A percentile compares a stretch with the other conserved stretches of the same genome.
phyloP scores from a whole-genome alignment of 2,797 vertebrate genomes.

The Streptopelia turtur region DNA sequence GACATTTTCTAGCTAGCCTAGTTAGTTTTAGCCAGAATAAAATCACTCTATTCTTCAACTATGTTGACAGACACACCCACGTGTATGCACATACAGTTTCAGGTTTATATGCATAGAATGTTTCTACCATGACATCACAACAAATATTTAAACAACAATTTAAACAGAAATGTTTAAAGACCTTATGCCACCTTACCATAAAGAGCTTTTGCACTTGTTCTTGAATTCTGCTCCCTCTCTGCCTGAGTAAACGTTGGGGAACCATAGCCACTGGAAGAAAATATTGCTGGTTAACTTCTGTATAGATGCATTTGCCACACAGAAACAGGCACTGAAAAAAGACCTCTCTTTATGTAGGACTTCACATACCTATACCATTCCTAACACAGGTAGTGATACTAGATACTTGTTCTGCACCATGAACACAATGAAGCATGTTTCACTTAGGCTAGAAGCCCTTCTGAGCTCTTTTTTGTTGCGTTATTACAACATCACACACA shows the following conservation, averaged over 20 bases:
- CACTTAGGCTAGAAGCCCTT: background rate
- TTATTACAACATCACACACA: background rate
- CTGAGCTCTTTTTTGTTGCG: background rate
- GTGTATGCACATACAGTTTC: background rate
- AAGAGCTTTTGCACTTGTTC: constrained; percentile 80
- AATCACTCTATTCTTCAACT: background rate
- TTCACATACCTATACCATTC: background rate
- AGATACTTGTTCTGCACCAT: background rate
- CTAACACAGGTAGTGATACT: background rate
- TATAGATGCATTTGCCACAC: background rate
- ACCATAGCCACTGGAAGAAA: constrained; percentile 79
- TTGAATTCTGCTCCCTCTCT: constrained; percentile 76
- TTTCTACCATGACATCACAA: background rate
- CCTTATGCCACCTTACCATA: constrained; percentile 73
- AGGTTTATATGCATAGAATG: background rate
- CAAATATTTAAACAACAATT: background rate
- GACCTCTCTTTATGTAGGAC: fast-evolving
- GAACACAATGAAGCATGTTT: background rate
- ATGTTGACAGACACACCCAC: background rate
- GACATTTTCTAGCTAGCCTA: background rate
- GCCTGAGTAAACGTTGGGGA: constrained; percentile 71
- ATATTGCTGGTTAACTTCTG: background rate
- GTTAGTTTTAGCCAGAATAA: background rate
- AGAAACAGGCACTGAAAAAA: background rate
- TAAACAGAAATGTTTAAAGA: background rate